A percentile compares a stretch with the other conserved stretches of the same genome.
Evolutionary conservation across 2,888 invertebrate genomes (phyloP).

Genomic region (Metalampra italica): DNA sequence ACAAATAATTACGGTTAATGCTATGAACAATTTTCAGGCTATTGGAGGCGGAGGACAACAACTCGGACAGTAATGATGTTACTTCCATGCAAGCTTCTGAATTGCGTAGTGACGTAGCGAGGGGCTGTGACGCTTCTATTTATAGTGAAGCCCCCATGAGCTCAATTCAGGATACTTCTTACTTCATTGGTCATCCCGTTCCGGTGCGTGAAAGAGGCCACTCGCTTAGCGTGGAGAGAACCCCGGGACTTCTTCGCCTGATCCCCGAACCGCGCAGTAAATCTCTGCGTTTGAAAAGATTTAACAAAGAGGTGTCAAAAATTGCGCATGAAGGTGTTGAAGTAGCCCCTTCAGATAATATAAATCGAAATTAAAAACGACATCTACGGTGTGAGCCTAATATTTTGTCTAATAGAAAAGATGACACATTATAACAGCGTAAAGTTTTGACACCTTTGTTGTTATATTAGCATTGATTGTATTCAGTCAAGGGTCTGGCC

Average conservation of each 20-base stretch:
- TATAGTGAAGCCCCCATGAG: constrained; percentile 41
- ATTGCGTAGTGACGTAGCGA: constrained; percentile 41
- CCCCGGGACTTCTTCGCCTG: constrained; percentile 40
- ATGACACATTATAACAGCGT: too few species aligned
- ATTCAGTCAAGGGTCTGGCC: too few species aligned
- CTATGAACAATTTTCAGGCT: constrained; percentile 32
- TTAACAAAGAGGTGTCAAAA: constrained; percentile 26
- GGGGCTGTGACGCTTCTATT: constrained; percentile 35
- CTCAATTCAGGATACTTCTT: constrained; percentile 34
- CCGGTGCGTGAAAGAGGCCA: constrained; percentile 52
- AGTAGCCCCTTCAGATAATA: too few species aligned
- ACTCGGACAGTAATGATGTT: constrained; percentile 38
- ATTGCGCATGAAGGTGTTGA: too few species aligned
- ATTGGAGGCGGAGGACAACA: constrained; percentile 37
- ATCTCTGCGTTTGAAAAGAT: constrained; percentile 58
- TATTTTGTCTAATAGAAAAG: too few species aligned
- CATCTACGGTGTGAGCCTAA: too few species aligned
- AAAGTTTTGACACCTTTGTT: too few species aligned
- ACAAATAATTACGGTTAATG: background rate
- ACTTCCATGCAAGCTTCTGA: constrained; percentile 47
- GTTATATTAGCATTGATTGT: too few species aligned
- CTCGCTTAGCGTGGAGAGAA: constrained; percentile 55
- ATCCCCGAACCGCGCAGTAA: constrained; percentile 60
- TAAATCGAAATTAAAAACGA: too few species aligned
- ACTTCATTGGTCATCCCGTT: constrained; percentile 25